Evolutionary conservation across 1,140 invertebrate species (phyloP), one percentile per base, ranked within the genome.

Genomic region (Solenopsis invicta): DNA sequence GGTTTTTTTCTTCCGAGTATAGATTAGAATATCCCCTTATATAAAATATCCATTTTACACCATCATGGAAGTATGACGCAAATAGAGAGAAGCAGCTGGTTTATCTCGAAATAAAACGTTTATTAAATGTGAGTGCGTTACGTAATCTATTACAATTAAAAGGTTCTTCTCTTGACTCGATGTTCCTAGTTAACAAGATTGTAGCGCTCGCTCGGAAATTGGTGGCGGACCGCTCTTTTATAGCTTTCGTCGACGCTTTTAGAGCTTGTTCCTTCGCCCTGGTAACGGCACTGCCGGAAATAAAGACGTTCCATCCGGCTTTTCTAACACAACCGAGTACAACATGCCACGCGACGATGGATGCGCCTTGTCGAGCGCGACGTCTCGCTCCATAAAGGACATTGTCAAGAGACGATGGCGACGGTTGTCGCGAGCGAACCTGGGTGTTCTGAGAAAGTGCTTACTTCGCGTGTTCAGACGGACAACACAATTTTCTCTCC

Each of bases 221-320:
- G 69, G 18, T 52, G 59, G 52, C 45, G 13, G 76, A n/a, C 34
- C 48, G 34, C 21, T 29, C 66, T 81, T 81, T 56, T 71, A 54
- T 56, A 81, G 37, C 21, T 16, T 81, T 71, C 50, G 50, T 84
- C 41, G 80, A 74, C 69, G 41, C 54, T 84, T 84, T 84, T 84
- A 84, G 69, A 75, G 54, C 18, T 21, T 18, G 21, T 37, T 41
- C 4, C 48, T 41, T n/a, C 41, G 76, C 45, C 34, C n/a, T 13
- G 61, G 18, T 78, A 52, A 52, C 64, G 16, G 29, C 41, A 18
- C 41, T 61, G 69, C 67, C 69, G 56, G 80, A 84, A 84, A 84
- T 75, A 48, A 74, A 84, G 69, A 84, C 69, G 52, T 54, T 82
- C 67, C 67, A 69, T 56, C 18, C 41, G 67, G 50, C 52, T 74